Conservation (phyloP, 2,113 vertebrate species). For the Thymallus thymallus region DNA sequence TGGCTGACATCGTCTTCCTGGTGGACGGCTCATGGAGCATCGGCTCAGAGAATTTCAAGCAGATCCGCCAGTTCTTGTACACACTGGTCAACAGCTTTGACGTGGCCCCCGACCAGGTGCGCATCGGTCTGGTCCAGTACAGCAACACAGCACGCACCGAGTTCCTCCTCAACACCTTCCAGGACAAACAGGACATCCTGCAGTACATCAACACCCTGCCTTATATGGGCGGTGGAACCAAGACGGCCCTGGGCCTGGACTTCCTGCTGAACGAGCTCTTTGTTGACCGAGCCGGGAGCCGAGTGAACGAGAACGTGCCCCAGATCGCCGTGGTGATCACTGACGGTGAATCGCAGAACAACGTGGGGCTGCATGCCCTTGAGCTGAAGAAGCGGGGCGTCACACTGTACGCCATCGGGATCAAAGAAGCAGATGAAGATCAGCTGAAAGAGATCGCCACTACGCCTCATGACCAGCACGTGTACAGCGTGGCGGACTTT, state of each 20-base stretch:
- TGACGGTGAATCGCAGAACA: constrained; percentile 66
- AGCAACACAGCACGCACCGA: constrained; percentile 79
- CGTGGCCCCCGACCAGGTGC: constrained; percentile 77
- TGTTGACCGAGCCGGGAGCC: constrained; percentile 79
- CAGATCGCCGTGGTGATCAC: constrained; percentile 81
- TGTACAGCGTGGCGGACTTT: constrained; percentile 67
- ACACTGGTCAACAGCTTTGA: constrained; percentile 82
- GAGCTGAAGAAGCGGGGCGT: constrained; percentile 68
- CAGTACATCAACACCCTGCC: constrained; percentile 76
- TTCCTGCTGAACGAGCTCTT: constrained; percentile 82
- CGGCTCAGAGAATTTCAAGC: constrained; percentile 82
- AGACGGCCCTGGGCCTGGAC: constrained; percentile 81
- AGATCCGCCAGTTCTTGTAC: constrained; percentile 82
- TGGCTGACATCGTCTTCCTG: constrained; percentile 92
- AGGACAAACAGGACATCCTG: constrained; percentile 72
- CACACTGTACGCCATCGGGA: constrained; percentile 80
- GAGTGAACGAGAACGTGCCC: constrained; percentile 71
- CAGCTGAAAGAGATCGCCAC: constrained; percentile 73
- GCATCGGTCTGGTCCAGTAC: constrained; percentile 86
- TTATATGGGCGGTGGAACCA: constrained; percentile 77
- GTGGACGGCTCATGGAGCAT: constrained; percentile 89
- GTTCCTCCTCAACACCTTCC: constrained; percentile 82
- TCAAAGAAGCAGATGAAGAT: constrained; percentile 75
- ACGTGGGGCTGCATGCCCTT: constrained; percentile 70
- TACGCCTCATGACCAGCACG: constrained; percentile 61